phyloP scores from a whole-genome alignment of 2,797 vertebrate genomes.

The Chrosomus eos region DNA sequence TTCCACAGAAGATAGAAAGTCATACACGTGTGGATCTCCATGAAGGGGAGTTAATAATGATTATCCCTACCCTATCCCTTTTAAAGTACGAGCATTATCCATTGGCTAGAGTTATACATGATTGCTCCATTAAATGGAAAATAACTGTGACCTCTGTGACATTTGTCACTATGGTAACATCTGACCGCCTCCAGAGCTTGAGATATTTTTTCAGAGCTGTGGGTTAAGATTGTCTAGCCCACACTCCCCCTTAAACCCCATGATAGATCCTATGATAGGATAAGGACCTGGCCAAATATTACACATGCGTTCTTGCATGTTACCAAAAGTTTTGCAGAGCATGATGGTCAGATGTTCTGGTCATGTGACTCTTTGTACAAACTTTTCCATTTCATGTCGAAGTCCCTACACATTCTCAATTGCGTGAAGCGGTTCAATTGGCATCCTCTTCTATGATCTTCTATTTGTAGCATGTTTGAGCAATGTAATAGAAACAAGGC shows the following conservation, averaged over 20 bases:
- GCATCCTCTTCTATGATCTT: conserved; percentile 27
- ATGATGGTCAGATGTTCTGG: background rate
- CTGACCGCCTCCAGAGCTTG: conserved; percentile 11
- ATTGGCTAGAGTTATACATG: too few relatives aligned
- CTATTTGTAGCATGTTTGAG: conserved; percentile 17
- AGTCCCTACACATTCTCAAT: background rate
- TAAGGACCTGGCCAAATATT: background rate
- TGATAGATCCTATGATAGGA: background rate
- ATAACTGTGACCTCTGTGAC: conserved; percentile 24
- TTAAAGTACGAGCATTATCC: background rate
- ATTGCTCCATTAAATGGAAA: conserved; percentile 27
- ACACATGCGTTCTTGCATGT: background rate
- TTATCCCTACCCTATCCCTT: background rate
- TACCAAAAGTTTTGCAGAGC: background rate
- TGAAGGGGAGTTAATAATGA: background rate
- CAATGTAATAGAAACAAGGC: conserved; percentile 27
- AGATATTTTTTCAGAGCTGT: background rate
- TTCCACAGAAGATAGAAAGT: background rate
- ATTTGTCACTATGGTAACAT: conserved; percentile 30
- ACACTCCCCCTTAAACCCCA: background rate
- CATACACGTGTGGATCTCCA: background rate
- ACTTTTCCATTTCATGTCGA: background rate
- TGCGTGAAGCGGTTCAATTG: background rate
- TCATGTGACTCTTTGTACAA: background rate
- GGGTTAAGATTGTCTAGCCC: background rate